phyloP scores from a whole-genome alignment of 1,140 invertebrate species.

The Agrilus planipennis region DNA sequence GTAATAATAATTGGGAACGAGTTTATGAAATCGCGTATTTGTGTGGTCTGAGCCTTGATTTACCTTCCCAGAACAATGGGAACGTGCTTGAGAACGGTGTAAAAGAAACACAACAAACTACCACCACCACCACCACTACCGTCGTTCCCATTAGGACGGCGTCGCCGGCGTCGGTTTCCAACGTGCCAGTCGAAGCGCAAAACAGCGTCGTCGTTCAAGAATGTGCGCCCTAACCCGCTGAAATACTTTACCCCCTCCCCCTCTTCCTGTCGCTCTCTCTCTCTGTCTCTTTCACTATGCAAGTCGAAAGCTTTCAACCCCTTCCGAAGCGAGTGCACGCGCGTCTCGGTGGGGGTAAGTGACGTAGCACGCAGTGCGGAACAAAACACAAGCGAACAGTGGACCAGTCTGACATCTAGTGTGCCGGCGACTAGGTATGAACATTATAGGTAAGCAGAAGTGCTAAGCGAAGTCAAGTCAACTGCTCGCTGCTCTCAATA shows the following conservation, averaged over 20 bases:
- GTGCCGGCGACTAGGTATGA: slow-evolving; percentile 30
- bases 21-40: too few relatives aligned
- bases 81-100: too few relatives aligned
- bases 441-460: slow-evolving; percentile 35
- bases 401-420: slow-evolving; percentile 32
- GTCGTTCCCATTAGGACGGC: too few relatives aligned
- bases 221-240: too few relatives aligned
- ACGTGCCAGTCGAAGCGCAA: too few relatives aligned
- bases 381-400: slow-evolving; percentile 24
- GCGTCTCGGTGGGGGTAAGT: slow-evolving; percentile 13
- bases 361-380: slow-evolving; percentile 31
- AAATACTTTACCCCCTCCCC: slow-evolving; percentile 8
- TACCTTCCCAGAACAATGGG: too few relatives aligned
- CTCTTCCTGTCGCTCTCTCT: neutral
- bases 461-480: slow-evolving; percentile 13
- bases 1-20: too few relatives aligned
- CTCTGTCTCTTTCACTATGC: neutral
- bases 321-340: slow-evolving; percentile 3
- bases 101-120: too few relatives aligned
- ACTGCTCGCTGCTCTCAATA: slow-evolving; percentile 14
- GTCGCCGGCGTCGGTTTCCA: too few relatives aligned
- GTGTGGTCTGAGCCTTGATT: too few relatives aligned
- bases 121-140: too few relatives aligned
- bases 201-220: too few relatives aligned
- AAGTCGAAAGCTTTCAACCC: slow-evolving; percentile 11